Evolutionary conservation across 1,140 invertebrate species (phyloP), one percentile per base, ranked within the genome.

Genomic region (Capitella teleta): DNA sequence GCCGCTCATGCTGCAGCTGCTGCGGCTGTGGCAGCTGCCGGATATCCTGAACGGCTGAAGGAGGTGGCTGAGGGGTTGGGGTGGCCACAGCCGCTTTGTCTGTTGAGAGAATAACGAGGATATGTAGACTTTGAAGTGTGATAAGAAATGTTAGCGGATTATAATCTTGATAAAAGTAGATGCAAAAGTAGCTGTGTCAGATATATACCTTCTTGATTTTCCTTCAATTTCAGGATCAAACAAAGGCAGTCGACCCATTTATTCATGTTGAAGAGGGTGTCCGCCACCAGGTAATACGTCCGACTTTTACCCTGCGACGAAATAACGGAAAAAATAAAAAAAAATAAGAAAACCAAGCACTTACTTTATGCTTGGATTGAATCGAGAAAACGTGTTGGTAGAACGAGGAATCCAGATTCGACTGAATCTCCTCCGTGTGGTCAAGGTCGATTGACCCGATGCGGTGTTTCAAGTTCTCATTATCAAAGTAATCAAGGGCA

Each of bases 221-320:
- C 44, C 18, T 47, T 40, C 16, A 52, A 26, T 14, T 38, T 24
- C 14, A 52, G 51, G 6, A 48, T 45, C 10, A 21, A 47, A 34
- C 51, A 47, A n/a, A 52, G 44, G 19, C 28, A 47, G 44, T 52
- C 26, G 18, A 46, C 45, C 51, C 51, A 52, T 26, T 41, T 38
- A 24, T 48, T 47, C 51, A 52, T 47, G 12, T 47, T 42, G 28
- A 26, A 30, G 14, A 47, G 44, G 14, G 44, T 16, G 3, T 38
- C 51, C 1, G 23, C 34, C 5, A 45, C 43, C 26, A 52, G 37
- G 32, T 48, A 52, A 23, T 52, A 52, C 5, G 34, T 47, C 2
- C 51, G 44, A 16, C 38, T 28, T 19, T 46, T 28, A 14, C 32
- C 36, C 26, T n/a, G n/a, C n/a, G n/a, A 16, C 32, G 16, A 34